Conservation (phyloP, 2,888 invertebrate genomes). For the Sinelater perroti region DNA sequence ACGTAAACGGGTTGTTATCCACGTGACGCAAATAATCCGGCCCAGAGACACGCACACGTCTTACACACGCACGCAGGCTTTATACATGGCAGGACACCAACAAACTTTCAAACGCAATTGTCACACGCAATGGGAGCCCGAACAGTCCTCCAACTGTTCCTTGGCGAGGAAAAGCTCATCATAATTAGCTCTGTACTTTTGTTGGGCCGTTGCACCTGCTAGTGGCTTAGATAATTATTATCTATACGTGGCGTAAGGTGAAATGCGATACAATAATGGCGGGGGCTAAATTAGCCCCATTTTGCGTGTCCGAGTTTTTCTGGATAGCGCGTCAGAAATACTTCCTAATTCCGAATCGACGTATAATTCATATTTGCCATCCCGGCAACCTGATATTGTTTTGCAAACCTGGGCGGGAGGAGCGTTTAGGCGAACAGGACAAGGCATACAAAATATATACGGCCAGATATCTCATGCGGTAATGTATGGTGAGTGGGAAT, state of each 20-base stretch:
- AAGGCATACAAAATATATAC: slow-evolving; percentile 26
- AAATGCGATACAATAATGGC: slow-evolving; percentile 30
- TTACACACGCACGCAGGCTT: slow-evolving; percentile 40
- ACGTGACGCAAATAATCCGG: slow-evolving; percentile 38
- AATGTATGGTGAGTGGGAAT: slow-evolving; percentile 48
- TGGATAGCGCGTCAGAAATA: slow-evolving; percentile 3
- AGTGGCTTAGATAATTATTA: slow-evolving; percentile 39
- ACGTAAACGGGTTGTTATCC: slow-evolving; percentile 36
- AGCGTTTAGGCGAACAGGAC: neutral
- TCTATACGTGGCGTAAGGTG: slow-evolving; percentile 31
- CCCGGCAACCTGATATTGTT: neutral
- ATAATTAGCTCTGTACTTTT: slow-evolving; percentile 23
- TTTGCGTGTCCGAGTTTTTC: slow-evolving; percentile 22
- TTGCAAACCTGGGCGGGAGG: neutral
- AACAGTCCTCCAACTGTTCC: slow-evolving; percentile 36
- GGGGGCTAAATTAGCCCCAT: slow-evolving; percentile 20
- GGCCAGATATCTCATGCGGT: slow-evolving; percentile 38
- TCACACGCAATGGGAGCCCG: slow-evolving; percentile 40
- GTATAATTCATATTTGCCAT: slow-evolving; percentile 12
- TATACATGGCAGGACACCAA: slow-evolving; percentile 43
- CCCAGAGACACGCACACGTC: slow-evolving; percentile 39
- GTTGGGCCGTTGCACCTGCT: slow-evolving; percentile 31
- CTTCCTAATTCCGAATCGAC: slow-evolving; percentile 7
- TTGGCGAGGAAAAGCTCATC: slow-evolving; percentile 16
- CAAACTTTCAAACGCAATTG: slow-evolving; percentile 45